Base-by-base conservation (phyloP, 2,888 invertebrate genomes). In the Zonitis immaculata region DNA sequence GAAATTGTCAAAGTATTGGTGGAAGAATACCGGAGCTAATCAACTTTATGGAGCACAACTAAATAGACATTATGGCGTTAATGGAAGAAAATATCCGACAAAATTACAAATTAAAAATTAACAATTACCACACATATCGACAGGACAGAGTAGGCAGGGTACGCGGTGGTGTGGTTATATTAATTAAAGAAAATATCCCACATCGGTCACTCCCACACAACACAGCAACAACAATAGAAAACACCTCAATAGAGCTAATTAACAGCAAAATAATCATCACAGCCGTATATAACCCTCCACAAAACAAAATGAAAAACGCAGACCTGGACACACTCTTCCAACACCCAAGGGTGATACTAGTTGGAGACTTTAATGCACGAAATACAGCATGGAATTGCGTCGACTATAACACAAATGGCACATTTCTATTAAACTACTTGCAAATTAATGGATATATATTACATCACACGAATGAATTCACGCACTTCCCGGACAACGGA, bases 91-190 rank as follows among this genome's bases (percentile, higher is more conserved):
- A 44, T 12, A 9, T 44, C 11, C 1, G 1, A 6, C 6, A 14
- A 6, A 8, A 27, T 12, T 12, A 44, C 9, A 26, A 6, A 44
- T 6, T 44, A 4, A 44, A n/a, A 7, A n/a, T 44, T 11, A 26
- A 2, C 1, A 26, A 44, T 18, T 44, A 44, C 11, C n/a, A 44
- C 12, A 25, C 14, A 6, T n/a, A 14, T 18, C 18, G 44, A n/a
- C 18, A n/a, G 22, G 44, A 44, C 22, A 1, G 44, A 9, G 11
- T 8, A 9, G n/a, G 22, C 5, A 11, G 1, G 2, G 6, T n/a
- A 12, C 2, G 16, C 6, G 51, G 55, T 6, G 48, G 43, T 22
- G 55, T 55, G 6, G 51, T 14, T 6, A 11, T 44, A n/a, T 2
- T 44, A n/a, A 27, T 44, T 6, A 44, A 11, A 2, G 14, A 20